Percentiles rank a stretch among this genome's conserved stretches.
Conservation (phyloP, 1,140 invertebrate genomes). For the Bombyx mori region DNA sequence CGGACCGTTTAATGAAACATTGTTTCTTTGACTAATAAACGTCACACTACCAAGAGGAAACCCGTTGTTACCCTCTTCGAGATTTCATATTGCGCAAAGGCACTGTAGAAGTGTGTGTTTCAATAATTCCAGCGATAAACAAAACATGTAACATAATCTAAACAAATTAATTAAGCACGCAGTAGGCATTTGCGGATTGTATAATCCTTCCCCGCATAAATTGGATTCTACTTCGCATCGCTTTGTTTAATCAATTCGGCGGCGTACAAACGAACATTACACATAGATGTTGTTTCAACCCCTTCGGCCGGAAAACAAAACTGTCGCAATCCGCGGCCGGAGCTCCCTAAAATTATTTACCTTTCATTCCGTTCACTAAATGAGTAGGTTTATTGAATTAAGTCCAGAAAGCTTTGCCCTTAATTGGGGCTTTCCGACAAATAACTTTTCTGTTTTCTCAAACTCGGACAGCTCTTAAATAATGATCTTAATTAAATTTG, state of each 20-base stretch:
- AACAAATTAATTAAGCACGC: neutral
- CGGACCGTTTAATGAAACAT: too few species aligned
- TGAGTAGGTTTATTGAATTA: conserved; percentile 71
- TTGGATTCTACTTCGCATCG: conserved; percentile 34
- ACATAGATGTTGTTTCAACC: conserved; percentile 20
- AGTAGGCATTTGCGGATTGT: neutral
- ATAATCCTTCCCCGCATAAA: conserved; percentile 27
- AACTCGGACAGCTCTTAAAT: conserved; percentile 64
- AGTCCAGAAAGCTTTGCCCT: conserved; percentile 68
- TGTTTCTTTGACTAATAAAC: too few species aligned
- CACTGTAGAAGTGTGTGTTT: too few species aligned
- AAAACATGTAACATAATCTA: too few species aligned
- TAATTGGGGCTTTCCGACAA: conserved; percentile 67
- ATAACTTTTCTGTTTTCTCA: conserved; percentile 68
- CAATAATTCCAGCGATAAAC: too few species aligned
- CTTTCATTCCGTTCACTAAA: conserved; percentile 67
- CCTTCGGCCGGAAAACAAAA: conserved; percentile 21
- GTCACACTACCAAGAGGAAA: too few species aligned
- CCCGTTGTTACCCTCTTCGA: too few species aligned
- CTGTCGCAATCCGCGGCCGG: conserved; percentile 23
- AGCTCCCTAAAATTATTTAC: conserved; percentile 65
- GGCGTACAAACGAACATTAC: conserved; percentile 21
- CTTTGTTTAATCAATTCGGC: conserved; percentile 38
- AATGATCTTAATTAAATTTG: conserved; percentile 62
- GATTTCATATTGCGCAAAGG: too few species aligned